These are phyloP conservation scores for Drosophila trichaetosa DNA, from an alignment of 2,888 invertebrate species.

Conservation along the genomic window DNA sequence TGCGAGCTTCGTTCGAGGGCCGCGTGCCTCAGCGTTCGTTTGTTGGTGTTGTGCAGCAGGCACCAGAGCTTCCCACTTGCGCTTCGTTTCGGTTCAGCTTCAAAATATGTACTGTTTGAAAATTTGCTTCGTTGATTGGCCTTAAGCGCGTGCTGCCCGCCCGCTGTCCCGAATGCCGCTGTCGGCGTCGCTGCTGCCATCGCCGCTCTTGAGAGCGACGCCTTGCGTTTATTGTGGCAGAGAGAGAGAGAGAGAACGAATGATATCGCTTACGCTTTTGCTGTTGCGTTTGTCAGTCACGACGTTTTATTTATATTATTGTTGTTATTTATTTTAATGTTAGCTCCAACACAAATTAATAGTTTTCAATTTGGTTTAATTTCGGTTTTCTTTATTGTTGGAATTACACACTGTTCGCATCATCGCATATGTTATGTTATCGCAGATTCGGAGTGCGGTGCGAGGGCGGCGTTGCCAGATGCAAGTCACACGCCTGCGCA, in stretches of 20 bases:
- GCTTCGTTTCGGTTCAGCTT: conserved; percentile 59
- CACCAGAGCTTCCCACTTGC: conserved; percentile 17
- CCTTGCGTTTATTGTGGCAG: conserved; percentile 69
- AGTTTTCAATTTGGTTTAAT: conserved; percentile 25
- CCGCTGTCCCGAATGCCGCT: conserved; percentile 38
- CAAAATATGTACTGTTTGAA: conserved; percentile 77
- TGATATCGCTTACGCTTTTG: neutral
- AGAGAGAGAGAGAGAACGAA: conserved; percentile 41
- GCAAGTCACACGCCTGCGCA: conserved; percentile 65
- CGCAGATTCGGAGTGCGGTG: conserved; percentile 26
- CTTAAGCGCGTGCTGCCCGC: conserved; percentile 64
- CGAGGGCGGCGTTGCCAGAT: conserved; percentile 65
- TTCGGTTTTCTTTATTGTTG: conserved; percentile 3
- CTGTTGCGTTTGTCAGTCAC: conserved; percentile 27
- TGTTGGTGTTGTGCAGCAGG: conserved; percentile 21
- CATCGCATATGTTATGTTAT: conserved; percentile 19
- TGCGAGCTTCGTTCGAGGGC: conserved; percentile 20
- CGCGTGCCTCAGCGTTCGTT: conserved; percentile 29
- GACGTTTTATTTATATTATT: conserved; percentile 30
- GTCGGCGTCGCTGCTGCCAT: conserved; percentile 21
- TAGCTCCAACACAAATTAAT: conserved; percentile 54
- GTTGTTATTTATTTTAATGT: conserved; percentile 15
- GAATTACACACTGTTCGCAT: conserved; percentile 14
- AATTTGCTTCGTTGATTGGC: conserved; percentile 77
- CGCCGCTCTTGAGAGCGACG: conserved; percentile 42